phyloP scores from a whole-genome alignment of 2,797 vertebrate genomes.

The Paedocypris micromegethes region DNA sequence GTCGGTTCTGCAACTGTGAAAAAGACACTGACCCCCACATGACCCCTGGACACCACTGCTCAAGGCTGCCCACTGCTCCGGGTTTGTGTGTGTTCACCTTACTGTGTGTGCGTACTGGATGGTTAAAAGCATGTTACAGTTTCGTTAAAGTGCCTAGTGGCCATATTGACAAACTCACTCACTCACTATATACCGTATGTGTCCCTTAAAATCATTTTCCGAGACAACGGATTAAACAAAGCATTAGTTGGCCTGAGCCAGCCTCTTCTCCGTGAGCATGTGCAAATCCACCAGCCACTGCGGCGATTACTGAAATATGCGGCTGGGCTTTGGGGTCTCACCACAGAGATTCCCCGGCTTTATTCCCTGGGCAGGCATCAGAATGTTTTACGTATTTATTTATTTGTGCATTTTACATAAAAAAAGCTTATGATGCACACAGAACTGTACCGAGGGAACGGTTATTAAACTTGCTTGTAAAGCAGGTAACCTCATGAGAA shows the following conservation, averaged over 20 bases:
- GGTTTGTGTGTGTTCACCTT: too few relatives aligned
- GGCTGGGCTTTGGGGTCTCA: slow-evolving; percentile 41
- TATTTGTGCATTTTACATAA: slow-evolving; percentile 51
- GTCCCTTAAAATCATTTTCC: slow-evolving; percentile 45
- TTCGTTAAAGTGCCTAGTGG: too few relatives aligned
- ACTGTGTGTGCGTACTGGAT: too few relatives aligned
- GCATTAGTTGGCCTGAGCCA: slow-evolving; percentile 49
- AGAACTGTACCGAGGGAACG: slow-evolving; percentile 49
- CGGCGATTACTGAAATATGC: slow-evolving; percentile 52
- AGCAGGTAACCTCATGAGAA: slow-evolving; percentile 59
- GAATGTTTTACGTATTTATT: slow-evolving; percentile 46
- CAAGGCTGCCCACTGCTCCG: too few relatives aligned
- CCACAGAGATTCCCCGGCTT: slow-evolving; percentile 40
- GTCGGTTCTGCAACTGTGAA: too few relatives aligned
- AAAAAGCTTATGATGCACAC: slow-evolving; percentile 57
- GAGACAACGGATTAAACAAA: slow-evolving; percentile 56
- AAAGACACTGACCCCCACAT: too few relatives aligned
- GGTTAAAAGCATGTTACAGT: too few relatives aligned
- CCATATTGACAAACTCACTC: too few relatives aligned
- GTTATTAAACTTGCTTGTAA: slow-evolving; percentile 61
- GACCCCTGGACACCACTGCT: too few relatives aligned
- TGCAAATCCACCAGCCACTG: slow-evolving; percentile 52
- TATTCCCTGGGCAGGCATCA: slow-evolving; percentile 46
- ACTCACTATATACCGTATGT: slow-evolving; percentile 42
- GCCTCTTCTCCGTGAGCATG: slow-evolving; percentile 46